Evolutionary conservation across 2,797 vertebrate genomes (phyloP).

Genomic region (Rhinogobio ventralis): DNA sequence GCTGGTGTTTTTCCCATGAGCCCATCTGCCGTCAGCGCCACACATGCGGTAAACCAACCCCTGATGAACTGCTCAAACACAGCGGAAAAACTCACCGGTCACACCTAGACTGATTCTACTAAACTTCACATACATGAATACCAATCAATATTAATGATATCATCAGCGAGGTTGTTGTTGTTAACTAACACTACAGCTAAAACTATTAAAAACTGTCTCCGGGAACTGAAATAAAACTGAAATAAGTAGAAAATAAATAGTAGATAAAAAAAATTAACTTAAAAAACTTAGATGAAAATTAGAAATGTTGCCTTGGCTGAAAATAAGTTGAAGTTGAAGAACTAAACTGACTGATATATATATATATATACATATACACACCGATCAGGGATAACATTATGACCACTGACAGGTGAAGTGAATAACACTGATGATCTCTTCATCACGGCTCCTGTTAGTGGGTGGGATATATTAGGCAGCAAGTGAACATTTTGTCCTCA

Average conservation of each 20-base stretch:
- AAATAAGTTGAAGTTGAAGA: no score
- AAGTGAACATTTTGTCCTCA: no score
- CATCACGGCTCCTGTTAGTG: no score
- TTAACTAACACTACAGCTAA: background rate
- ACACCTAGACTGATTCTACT: background rate
- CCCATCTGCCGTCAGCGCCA: conserved; percentile 86
- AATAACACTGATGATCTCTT: no score
- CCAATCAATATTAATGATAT: background rate
- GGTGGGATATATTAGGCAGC: no score
- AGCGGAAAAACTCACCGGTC: background rate
- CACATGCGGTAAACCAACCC: conserved; percentile 86
- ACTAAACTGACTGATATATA: no score
- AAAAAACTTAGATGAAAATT: no score
- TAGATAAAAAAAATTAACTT: background rate
- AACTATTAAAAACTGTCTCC: background rate
- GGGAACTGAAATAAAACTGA: background rate
- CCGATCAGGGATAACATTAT: no score
- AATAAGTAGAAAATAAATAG: background rate
- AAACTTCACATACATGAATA: background rate
- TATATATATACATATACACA: no score
- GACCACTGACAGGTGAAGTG: no score
- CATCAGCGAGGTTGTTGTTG: background rate
- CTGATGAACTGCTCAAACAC: conserved; percentile 80
- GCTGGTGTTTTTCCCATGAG: conserved; percentile 81
- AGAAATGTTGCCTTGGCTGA: no score